Percentiles rank a stretch among this genome's conserved stretches.
Evolutionary conservation across 2,113 vertebrate genomes (phyloP).

Genomic region (Diadophis punctatus): DNA sequence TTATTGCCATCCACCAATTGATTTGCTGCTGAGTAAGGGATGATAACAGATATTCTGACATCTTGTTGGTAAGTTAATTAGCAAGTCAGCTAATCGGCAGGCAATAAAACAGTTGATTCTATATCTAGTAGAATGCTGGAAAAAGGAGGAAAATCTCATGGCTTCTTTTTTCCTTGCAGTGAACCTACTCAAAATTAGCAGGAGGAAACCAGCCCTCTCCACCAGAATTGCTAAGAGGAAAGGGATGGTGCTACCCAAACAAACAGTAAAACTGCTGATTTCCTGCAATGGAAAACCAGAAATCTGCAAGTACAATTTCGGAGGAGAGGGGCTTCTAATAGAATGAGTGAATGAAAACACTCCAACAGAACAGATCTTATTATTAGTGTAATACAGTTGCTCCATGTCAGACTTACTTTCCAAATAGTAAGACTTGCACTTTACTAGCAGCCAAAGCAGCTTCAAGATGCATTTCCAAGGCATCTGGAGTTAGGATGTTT

Average conservation of each 20-base stretch:
- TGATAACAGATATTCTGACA: not conserved
- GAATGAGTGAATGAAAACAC: not conserved
- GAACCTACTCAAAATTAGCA: not conserved
- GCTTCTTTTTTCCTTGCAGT: not conserved
- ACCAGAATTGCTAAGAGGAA: not conserved
- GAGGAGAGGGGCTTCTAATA: not conserved
- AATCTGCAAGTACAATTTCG: not conserved
- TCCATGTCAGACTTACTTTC: slow-evolving; percentile 84
- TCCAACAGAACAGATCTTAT: not conserved
- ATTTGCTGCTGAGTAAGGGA: not conserved
- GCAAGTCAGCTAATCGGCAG: not conserved
- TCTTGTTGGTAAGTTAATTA: not conserved
- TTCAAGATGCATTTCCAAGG: slow-evolving; percentile 90
- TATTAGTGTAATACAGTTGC: fast-evolving
- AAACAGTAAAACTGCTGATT: not conserved
- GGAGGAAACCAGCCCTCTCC: not conserved
- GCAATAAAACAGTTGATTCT: not conserved
- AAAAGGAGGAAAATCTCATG: not conserved
- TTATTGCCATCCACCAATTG: not conserved
- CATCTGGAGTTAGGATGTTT: slow-evolving; percentile 88
- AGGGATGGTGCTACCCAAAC: not conserved
- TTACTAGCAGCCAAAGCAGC: slow-evolving; percentile 92
- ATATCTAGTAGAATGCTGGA: not conserved
- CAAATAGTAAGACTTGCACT: slow-evolving; percentile 94
- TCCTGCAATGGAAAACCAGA: not conserved